phyloP scores from a whole-genome alignment of 2,113 vertebrate genomes.

The Oophaga pumilio region DNA sequence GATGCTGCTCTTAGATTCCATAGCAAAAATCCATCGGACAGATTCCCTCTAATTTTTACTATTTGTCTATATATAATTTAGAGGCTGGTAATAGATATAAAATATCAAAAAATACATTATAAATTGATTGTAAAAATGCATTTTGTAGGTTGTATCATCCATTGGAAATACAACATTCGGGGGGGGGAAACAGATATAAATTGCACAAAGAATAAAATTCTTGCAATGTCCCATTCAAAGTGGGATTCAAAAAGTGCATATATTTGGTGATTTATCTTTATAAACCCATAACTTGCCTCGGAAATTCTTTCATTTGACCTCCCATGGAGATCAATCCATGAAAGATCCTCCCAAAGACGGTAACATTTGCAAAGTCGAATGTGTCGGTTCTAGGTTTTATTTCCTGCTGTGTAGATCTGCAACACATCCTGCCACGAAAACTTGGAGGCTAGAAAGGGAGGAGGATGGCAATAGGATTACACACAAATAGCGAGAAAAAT shows the following conservation, averaged over 20 bases:
- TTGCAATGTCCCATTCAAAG: constrained; percentile 1
- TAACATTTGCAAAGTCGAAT: constrained; percentile 5
- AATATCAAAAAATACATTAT: no score
- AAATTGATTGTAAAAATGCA: not conserved
- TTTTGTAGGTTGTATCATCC: not conserved
- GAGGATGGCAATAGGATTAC: constrained; percentile 46
- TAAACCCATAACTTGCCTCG: constrained; percentile 24
- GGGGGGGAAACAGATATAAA: not conserved
- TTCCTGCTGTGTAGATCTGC: constrained; percentile 37
- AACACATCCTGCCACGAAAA: constrained; percentile 3
- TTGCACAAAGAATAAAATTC: not conserved
- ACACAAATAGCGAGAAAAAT: constrained; percentile 12
- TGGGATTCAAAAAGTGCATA: not conserved
- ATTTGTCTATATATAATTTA: no score
- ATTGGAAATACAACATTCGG: not conserved
- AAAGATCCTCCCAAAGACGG: constrained; percentile 19
- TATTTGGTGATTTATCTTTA: constrained; percentile 7
- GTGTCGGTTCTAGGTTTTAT: constrained; percentile 16
- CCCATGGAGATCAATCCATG: constrained; percentile 15
- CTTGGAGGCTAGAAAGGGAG: constrained; percentile 5
- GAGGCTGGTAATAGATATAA: no score
- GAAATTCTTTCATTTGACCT: constrained; percentile 23
- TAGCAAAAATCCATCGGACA: no score
- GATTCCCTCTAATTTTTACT: no score
- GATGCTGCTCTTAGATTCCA: no score